Conservation (phyloP, 2,797 vertebrate species). For the Naso thynnoides region DNA sequence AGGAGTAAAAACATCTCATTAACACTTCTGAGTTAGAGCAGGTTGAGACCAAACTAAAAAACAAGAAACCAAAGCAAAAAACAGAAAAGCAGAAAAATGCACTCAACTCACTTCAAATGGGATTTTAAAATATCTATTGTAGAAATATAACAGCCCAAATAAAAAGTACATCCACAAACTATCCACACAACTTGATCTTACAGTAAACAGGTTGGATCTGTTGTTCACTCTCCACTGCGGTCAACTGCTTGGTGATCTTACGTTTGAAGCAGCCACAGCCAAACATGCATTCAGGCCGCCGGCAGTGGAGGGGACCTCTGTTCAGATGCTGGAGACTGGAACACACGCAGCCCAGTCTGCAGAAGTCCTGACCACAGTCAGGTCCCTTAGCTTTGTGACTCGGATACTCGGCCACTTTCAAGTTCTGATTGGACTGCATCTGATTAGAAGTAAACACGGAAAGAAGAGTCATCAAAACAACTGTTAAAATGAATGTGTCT, state of each 20-base stretch:
- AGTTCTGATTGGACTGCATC: slow-evolving; percentile 37
- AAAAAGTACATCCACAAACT: not conserved
- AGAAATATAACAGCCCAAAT: not conserved
- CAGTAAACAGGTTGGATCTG: slow-evolving; percentile 82
- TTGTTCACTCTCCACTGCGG: slow-evolving; percentile 58
- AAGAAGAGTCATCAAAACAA: not conserved
- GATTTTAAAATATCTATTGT: not conserved
- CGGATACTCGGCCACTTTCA: not conserved
- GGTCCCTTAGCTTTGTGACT: not conserved
- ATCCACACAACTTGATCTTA: slow-evolving; percentile 65
- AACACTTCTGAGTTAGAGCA: not conserved
- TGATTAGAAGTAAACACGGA: slow-evolving; percentile 32
- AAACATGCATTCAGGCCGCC: slow-evolving; percentile 93
- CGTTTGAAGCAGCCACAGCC: slow-evolving; percentile 91
- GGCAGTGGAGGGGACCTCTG: slow-evolving; percentile 87
- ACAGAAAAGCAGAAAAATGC: not conserved
- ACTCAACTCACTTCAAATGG: not conserved
- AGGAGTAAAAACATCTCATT: slow-evolving; percentile 37
- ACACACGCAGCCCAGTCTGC: slow-evolving; percentile 94
- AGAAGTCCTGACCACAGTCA: slow-evolving; percentile 86
- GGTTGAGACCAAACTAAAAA: not conserved
- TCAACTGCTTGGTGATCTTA: slow-evolving; percentile 82
- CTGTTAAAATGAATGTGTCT: not conserved
- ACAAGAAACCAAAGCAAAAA: not conserved
- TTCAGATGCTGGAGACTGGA: slow-evolving; percentile 85